Evolutionary conservation across 2,797 vertebrate genomes (phyloP).

Genomic region (Chanos chanos): DNA sequence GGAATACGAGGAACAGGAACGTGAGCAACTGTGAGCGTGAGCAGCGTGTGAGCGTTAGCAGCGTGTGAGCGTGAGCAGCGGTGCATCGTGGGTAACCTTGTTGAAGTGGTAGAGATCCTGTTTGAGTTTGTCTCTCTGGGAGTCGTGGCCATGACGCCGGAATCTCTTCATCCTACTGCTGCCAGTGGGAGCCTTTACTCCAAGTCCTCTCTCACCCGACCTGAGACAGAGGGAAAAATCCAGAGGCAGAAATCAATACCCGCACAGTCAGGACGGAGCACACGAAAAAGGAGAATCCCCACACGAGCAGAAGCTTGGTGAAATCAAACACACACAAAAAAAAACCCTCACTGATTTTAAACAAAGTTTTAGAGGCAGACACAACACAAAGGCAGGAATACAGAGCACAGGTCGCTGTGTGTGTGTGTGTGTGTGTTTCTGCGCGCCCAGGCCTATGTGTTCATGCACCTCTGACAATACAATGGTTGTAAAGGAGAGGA

Average conservation of each 20-base stretch:
- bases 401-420: too few species aligned
- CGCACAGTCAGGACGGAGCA: too few species aligned
- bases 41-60: neutral
- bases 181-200: slow-evolving; percentile 47
- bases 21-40: too few species aligned
- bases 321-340: too few species aligned
- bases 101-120: slow-evolving; percentile 94
- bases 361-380: too few species aligned
- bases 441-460: neutral
- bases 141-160: slow-evolving; percentile 87
- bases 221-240: slow-evolving; percentile 1
- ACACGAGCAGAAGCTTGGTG: too few species aligned
- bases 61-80: too few species aligned
- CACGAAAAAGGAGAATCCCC: too few species aligned
- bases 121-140: slow-evolving; percentile 86
- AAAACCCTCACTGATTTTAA: too few species aligned
- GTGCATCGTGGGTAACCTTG: slow-evolving; percentile 81
- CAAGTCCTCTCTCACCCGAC: slow-evolving; percentile 39
- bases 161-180: slow-evolving; percentile 89
- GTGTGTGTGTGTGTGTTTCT: too few species aligned
- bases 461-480: neutral
- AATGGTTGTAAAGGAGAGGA: slow-evolving; percentile 32
- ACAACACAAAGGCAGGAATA: too few species aligned
- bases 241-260: slow-evolving; percentile 5
- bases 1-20: too few species aligned